Conservation (phyloP, 2,113 vertebrate species). For the Ochotona curzoniae region DNA sequence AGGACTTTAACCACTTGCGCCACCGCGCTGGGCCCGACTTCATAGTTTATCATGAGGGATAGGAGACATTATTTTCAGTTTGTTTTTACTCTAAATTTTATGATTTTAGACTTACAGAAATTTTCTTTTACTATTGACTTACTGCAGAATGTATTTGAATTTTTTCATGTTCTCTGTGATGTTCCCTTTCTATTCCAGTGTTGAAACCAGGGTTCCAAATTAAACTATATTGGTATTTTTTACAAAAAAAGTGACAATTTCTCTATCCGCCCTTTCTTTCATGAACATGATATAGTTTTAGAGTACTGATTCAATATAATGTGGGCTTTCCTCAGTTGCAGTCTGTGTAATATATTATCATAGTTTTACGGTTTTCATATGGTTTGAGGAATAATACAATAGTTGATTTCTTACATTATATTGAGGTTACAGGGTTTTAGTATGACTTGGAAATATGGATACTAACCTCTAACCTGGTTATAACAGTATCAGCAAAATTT, state of each 20-base stretch:
- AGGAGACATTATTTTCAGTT: background rate
- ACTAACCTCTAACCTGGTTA: background rate
- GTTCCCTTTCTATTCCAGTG: background rate
- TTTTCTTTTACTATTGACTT: background rate
- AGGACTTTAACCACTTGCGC: too few relatives aligned
- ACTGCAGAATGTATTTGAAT: background rate
- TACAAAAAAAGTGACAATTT: background rate
- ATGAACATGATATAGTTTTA: background rate
- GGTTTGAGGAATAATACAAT: background rate
- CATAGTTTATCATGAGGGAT: background rate
- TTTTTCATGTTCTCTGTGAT: background rate
- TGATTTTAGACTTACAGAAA: background rate
- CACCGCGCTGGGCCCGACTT: too few relatives aligned
- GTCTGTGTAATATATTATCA: background rate
- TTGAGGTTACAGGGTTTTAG: background rate
- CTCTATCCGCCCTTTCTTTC: background rate
- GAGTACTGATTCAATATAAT: background rate
- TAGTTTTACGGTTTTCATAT: background rate
- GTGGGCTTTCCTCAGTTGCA: background rate
- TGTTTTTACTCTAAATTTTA: background rate
- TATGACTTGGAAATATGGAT: background rate
- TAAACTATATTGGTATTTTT: background rate
- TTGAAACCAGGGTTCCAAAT: background rate
- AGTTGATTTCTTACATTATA: background rate
- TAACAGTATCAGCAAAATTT: background rate